Base-by-base conservation (phyloP, 2,888 invertebrate species). In the Holacanthella duospinosa region DNA sequence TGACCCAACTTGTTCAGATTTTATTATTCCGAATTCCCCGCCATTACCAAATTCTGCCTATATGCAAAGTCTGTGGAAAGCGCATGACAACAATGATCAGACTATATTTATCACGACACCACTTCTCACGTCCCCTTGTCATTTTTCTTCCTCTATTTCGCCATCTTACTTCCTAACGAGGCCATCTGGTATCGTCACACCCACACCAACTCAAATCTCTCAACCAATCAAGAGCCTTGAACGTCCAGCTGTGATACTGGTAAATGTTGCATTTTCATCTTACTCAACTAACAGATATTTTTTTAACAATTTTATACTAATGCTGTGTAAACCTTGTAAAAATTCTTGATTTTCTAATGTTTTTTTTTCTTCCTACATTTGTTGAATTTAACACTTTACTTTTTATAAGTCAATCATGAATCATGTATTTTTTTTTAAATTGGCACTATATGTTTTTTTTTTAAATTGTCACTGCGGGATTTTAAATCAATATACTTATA, bases 191-290 rank as follows among this genome's bases (percentile, higher is more conserved):
- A 29, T 57, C 3, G 24, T 36, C 29, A 57, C 57, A 29, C 57
- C 57, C 27, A 57, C 57, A 9, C 57, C 57, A 21, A 48, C 21
- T 60, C 64, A 56, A 84, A n/a, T 21, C 19, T 48, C 21, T 48
- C 19, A 48, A 21, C 21, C 48, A n/a, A 48, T 9, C 48, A 48
- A 21, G n/a, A 9, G 19, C 48, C 48, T 48, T 21, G 48, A 48
- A 4, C 48, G 48, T 21, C 48, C 48, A 48, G 21, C 48, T 48
- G 48, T 21, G 48, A 48, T 48, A 48, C 21, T 48, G 48, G 48
- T 48, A 48, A 48, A 48, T 48, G 48, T 48, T 21, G 48, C 48
- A 4, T n/a, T 21, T 48, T 36, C 6, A 36, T 36, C 36, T 12
- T 36, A 36, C 16, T 36, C 36, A 16, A 36, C 36, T 16, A 36